Conservation (phyloP, 2,888 invertebrate genomes). For the Crepidodera aurea region DNA sequence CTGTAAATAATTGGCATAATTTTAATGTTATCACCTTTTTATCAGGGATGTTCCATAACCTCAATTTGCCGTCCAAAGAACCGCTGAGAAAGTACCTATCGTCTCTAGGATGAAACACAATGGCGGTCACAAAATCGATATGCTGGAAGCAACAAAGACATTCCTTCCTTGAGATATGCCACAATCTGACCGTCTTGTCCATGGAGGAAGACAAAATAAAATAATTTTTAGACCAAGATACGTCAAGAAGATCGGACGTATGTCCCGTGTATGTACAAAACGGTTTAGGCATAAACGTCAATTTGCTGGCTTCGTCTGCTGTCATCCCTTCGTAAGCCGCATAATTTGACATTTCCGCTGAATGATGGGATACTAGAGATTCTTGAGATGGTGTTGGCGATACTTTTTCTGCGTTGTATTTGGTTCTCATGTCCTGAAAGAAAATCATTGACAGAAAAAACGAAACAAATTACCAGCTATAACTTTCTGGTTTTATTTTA, state of each 20-base stretch:
- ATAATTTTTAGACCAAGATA: slow-evolving; percentile 99
- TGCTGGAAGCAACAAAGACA: slow-evolving; percentile 99
- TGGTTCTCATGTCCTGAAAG: slow-evolving; percentile 88
- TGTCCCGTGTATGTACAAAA: slow-evolving; percentile 95
- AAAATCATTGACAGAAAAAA: slow-evolving; percentile 21
- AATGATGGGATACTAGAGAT: slow-evolving; percentile 83
- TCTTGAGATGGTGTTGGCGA: slow-evolving; percentile 94
- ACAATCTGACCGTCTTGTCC: slow-evolving; percentile 97
- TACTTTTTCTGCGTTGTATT: slow-evolving; percentile 90
- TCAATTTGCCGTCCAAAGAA: slow-evolving; percentile 94
- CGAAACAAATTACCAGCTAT: background rate
- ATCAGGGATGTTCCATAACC: slow-evolving; percentile 99
- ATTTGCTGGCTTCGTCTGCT: slow-evolving; percentile 67
- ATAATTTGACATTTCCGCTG: slow-evolving; percentile 69
- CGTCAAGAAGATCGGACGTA: slow-evolving; percentile 94
- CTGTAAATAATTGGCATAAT: too few species aligned
- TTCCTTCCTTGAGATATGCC: slow-evolving; percentile 97
- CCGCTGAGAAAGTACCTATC: slow-evolving; percentile 95
- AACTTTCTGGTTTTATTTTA: too few species aligned
- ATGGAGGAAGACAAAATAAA: slow-evolving; percentile 97
- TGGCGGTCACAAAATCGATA: slow-evolving; percentile 98
- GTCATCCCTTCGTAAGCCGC: slow-evolving; percentile 68
- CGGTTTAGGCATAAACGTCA: slow-evolving; percentile 87
- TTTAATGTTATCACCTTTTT: slow-evolving; percentile 73
- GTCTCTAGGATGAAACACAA: slow-evolving; percentile 95